These are phyloP conservation scores for Hafferia zeledoni DNA, from an alignment of 2,797 vertebrate genomes.

Conservation along the genomic window DNA sequence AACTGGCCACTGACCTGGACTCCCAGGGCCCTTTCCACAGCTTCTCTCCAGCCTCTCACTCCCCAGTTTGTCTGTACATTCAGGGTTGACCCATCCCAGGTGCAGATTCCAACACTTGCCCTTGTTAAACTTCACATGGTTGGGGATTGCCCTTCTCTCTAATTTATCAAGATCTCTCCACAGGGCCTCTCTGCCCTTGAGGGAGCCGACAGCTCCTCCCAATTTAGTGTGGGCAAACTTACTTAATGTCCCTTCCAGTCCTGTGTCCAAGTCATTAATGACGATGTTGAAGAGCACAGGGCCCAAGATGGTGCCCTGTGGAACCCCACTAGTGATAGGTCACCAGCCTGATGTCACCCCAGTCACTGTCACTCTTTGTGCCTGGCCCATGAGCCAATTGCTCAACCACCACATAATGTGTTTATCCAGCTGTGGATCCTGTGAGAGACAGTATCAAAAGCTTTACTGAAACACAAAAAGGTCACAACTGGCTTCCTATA, in stretches of 20 bases:
- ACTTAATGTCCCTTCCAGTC: neutral
- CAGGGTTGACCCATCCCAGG: neutral
- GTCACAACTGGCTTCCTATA: neutral
- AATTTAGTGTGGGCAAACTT: neutral
- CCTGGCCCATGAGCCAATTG: neutral
- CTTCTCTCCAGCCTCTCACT: neutral
- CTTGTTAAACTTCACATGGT: neutral
- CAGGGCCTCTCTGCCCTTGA: neutral
- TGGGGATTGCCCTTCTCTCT: neutral
- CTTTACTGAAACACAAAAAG: neutral
- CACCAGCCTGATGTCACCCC: neutral
- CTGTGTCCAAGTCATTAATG: neutral
- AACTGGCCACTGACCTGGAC: neutral
- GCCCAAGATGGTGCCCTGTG: neutral
- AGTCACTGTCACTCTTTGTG: neutral
- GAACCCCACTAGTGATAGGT: neutral
- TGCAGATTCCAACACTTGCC: neutral
- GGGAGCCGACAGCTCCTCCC: neutral
- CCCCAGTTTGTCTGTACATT: neutral
- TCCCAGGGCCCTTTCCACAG: neutral
- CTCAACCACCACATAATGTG: neutral
- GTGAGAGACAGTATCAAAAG: neutral
- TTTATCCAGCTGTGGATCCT: neutral
- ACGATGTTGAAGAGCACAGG: neutral
- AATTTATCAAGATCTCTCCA: neutral